Percentiles rank a stretch among this genome's conserved stretches.
phyloP scores from a whole-genome alignment of 1,140 invertebrate species.

The Andricus grossulariae region DNA sequence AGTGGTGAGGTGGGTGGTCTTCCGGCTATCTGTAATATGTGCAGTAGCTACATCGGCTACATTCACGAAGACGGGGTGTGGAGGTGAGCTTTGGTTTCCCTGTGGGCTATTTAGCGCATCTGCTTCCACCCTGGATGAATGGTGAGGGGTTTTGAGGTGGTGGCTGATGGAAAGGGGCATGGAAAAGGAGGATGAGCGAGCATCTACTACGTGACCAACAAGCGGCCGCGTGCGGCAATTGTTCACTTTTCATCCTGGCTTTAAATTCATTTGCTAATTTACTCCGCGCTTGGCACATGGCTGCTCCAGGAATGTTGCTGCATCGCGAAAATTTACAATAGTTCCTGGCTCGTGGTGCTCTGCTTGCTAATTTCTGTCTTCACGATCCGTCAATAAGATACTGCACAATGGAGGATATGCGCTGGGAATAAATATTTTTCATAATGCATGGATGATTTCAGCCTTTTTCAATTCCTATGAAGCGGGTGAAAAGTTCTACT shows the following conservation, averaged over 20 bases:
- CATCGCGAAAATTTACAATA: no score
- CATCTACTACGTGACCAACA: constrained; percentile 54
- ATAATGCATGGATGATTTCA: no score
- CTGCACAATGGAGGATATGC: no score
- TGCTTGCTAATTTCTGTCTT: no score
- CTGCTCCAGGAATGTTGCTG: no score
- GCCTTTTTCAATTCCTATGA: no score
- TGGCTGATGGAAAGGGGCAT: constrained; percentile 51
- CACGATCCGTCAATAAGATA: no score
- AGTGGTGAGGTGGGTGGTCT: constrained; percentile 35
- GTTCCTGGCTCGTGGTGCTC: no score
- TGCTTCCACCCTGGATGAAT: constrained; percentile 61
- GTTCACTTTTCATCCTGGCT: constrained; percentile 50
- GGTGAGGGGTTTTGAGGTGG: constrained; percentile 35
- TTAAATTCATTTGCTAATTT: constrained; percentile 64
- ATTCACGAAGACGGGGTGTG: constrained; percentile 33
- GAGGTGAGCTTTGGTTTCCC: constrained; percentile 62
- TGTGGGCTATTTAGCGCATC: constrained; percentile 71
- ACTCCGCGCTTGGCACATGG: constrained; percentile 30
- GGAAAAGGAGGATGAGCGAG: constrained; percentile 48
- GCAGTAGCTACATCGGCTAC: constrained; percentile 51
- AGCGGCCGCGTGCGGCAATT: constrained; percentile 47
- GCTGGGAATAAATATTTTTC: no score
- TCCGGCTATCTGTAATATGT: constrained; percentile 41
- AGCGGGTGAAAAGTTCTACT: no score